phyloP scores from a whole-genome alignment of 2,797 vertebrate genomes.

The Ctenosaura bakeri region DNA sequence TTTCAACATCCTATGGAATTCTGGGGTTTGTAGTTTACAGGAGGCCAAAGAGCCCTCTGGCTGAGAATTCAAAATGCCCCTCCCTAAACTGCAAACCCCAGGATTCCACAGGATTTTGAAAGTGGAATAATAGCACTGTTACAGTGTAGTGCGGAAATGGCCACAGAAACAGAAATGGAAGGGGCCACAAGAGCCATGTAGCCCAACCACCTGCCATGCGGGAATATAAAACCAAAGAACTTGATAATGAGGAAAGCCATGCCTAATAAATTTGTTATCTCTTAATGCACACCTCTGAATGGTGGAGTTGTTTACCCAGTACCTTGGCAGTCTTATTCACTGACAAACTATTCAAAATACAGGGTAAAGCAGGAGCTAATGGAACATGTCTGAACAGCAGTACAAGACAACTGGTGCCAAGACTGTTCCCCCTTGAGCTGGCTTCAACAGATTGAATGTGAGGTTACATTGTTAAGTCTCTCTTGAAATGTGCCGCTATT shows the following conservation, averaged over 20 bases:
- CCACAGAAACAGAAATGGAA: no score
- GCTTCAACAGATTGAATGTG: neutral
- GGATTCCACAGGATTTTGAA: no score
- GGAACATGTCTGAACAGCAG: neutral
- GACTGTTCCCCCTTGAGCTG: neutral
- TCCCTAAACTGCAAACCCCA: no score
- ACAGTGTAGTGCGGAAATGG: no score
- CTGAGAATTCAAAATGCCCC: no score
- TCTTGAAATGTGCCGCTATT: neutral
- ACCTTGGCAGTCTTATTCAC: neutral
- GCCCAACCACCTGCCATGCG: no score
- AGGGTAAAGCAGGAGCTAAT: slow-evolving; percentile 11
- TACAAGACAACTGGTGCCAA: neutral
- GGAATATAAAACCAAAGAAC: no score
- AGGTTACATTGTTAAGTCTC: neutral
- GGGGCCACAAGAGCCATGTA: no score
- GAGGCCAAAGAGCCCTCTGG: no score
- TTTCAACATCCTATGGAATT: no score
- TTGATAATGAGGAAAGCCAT: neutral
- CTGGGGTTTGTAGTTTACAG: no score
- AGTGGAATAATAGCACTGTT: no score
- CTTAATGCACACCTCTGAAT: neutral
- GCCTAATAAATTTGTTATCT: neutral
- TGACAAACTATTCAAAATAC: neutral
- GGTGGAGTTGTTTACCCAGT: neutral